Evolutionary conservation across 2,113 vertebrate species (phyloP).

Genomic region (Haplotaxodon microlepis): DNA sequence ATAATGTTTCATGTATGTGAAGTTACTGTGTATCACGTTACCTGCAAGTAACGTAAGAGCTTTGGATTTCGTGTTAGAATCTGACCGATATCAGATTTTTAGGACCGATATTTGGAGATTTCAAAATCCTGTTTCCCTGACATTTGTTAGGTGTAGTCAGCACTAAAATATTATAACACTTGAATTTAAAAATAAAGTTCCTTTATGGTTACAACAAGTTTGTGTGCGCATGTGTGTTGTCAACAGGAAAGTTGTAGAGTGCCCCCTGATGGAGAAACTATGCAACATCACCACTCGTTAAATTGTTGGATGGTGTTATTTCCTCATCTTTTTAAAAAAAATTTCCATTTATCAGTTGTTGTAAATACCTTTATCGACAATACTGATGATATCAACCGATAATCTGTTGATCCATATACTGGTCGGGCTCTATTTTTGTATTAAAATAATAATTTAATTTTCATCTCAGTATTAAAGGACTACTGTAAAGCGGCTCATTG

Average conservation of each 20-base stretch:
- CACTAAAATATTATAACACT: background rate
- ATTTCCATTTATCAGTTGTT: background rate
- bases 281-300: background rate
- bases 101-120: background rate
- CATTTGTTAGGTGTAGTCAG: background rate
- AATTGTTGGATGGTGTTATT: background rate
- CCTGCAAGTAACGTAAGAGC: background rate
- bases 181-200: background rate
- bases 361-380: background rate
- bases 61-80: background rate
- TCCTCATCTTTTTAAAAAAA: rapidly evolving
- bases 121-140: background rate
- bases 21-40: background rate
- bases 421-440: background rate
- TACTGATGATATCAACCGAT: background rate
- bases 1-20: background rate
- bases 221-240: background rate
- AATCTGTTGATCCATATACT: background rate
- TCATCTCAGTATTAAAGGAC: background rate
- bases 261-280: background rate
- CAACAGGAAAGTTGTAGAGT: background rate
- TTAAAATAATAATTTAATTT: background rate
- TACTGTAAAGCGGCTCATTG: background rate
- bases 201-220: background rate
- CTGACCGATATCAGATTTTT: background rate